Evolutionary conservation across 2,113 vertebrate genomes (phyloP), one percentile per base, ranked within the genome.

Genomic region (Albula goreensis): DNA sequence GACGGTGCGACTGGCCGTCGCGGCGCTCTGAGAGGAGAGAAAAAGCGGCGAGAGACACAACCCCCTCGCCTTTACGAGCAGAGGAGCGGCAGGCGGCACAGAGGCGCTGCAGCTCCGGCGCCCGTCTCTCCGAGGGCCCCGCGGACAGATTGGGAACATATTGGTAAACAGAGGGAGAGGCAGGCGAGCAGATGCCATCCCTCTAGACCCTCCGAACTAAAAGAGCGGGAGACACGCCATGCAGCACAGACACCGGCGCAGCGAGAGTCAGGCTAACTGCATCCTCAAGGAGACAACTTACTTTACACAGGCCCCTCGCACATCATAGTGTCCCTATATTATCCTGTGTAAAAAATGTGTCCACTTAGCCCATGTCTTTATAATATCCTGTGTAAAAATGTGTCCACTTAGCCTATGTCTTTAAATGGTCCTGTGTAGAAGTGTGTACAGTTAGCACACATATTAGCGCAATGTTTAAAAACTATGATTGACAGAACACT

Each of bases 131-230:
- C 10, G 51, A 86, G 83, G 81, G 77, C 77, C 74, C 57, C 83
- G 70, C 82, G 87, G 88, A 90, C 87, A 91, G 92, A 90, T 89
- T 90, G 90, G 89, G 85, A 90, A 85, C 93, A 93, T 92, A 91
- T 92, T 93, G 90, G 87, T 85, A 87, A 86, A 66, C 93, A 93
- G 91, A 92, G 92, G 90, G 91, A 90, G 88, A 81, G 17, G 52
- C 74, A n/a, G 82, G 50, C 17, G 22, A 92, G 78, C 93, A 92
- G 92, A 91, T 94, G 93, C 89, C 70, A 80, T 56, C 90, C 90
- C 87, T 91, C 88, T 91, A 90, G 87, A 88, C 53, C 83, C 88
- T 89, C 83, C 50, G 85, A 83, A 89, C 88, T 83, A 83, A 83
- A 79, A 87, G 53, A 86, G 81, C 74, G 83, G 82, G 87, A 90